Conservation (phyloP, 1,140 invertebrate species). For the Drosophila virilis region DNA sequence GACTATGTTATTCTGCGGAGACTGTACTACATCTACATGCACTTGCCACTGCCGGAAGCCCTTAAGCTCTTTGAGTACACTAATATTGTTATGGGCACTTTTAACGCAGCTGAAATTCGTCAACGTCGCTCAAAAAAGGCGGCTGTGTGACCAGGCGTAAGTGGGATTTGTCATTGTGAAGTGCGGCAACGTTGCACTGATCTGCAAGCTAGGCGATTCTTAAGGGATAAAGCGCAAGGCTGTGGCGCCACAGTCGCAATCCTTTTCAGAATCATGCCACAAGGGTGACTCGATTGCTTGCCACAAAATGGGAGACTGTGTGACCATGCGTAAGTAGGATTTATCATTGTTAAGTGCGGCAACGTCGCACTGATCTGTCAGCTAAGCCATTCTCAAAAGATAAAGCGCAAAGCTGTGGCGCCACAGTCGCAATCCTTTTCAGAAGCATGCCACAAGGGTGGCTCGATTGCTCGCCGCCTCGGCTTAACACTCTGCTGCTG, state of each 20-base stretch:
- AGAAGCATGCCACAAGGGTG: constrained; percentile 35
- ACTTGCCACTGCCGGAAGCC: too few species aligned
- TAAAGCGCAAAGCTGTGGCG: constrained; percentile 10
- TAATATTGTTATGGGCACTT: too few species aligned
- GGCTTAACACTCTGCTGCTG: constrained; percentile 48
- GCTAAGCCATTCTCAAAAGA: constrained; percentile 20
- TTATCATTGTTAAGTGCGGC: constrained; percentile 41
- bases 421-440: neutral
- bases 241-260: constrained; percentile 3
- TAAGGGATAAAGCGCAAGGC: constrained; percentile 5
- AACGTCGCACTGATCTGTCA: constrained; percentile 28
- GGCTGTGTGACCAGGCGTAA: too few species aligned
- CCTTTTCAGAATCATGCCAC: constrained; percentile 13
- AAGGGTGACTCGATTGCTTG: constrained; percentile 22
- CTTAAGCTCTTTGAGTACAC: too few species aligned
- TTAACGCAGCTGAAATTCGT: too few species aligned
- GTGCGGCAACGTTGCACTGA: constrained; percentile 35
- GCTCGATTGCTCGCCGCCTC: constrained; percentile 21
- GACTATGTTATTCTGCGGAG: too few species aligned
- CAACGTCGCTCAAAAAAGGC: neutral
- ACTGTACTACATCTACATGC: too few species aligned
- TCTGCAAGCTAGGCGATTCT: constrained; percentile 19
- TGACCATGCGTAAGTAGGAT: neutral
- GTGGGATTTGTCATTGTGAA: constrained; percentile 33
- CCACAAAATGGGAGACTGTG: neutral